These are phyloP conservation scores for Leptinotarsa haldemani DNA, from an alignment of 2,888 invertebrate species.

Conservation along the genomic window DNA sequence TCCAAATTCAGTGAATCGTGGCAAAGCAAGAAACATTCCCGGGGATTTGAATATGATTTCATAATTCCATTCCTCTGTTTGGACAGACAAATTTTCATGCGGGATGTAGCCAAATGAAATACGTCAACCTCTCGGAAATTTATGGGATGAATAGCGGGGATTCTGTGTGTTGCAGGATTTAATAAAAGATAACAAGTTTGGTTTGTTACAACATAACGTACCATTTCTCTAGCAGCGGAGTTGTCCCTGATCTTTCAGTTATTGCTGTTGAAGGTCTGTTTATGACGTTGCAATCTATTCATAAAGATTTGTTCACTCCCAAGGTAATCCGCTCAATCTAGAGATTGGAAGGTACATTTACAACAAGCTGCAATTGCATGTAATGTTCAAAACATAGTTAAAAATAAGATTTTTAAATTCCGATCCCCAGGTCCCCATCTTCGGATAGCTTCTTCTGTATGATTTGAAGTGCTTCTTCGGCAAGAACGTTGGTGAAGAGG, in stretches of 20 bases:
- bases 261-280: neutral
- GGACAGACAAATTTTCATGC: conserved; percentile 24
- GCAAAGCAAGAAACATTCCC: neutral
- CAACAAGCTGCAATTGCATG: no score
- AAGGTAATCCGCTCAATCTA: no score
- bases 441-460: no score
- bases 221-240: neutral
- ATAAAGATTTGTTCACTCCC: neutral
- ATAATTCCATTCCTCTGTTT: conserved; percentile 24
- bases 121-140: conserved; percentile 22
- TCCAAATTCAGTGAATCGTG: neutral
- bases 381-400: no score
- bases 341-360: no score
- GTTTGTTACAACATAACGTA: conserved; percentile 13
- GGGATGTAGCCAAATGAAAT: conserved; percentile 22
- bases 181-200: conserved; percentile 19
- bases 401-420: no score
- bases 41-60: neutral
- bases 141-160: conserved; percentile 13
- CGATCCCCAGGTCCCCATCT: no score
- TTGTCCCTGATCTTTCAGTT: neutral
- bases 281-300: neutral
- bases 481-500: no score
- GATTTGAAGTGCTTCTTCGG: no score
- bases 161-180: conserved; percentile 19